Conservation (phyloP, 2,797 vertebrate genomes). For the Gymnothorax reevesii region DNA sequence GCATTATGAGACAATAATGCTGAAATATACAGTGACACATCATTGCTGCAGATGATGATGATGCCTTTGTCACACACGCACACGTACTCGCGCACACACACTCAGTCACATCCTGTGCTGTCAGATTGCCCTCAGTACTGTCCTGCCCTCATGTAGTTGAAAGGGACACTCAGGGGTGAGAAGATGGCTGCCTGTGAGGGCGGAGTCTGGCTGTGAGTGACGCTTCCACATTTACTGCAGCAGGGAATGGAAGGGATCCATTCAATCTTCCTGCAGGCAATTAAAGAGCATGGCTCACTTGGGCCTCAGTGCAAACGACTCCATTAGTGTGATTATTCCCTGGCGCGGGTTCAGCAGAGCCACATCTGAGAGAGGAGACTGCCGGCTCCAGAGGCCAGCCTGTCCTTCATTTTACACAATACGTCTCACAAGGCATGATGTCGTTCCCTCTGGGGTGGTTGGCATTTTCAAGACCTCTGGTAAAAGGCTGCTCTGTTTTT, state of each 20-base stretch:
- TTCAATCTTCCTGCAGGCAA: slow-evolving; percentile 72
- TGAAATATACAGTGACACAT: neutral
- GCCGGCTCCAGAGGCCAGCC: neutral
- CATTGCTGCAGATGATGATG: no score
- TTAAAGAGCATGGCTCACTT: slow-evolving; percentile 75
- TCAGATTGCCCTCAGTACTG: neutral
- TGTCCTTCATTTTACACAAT: neutral
- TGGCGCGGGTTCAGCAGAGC: slow-evolving; percentile 44
- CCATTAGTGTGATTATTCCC: slow-evolving; percentile 75
- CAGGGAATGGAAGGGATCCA: slow-evolving; percentile 47
- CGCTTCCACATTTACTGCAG: slow-evolving; percentile 68
- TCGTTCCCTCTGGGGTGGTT: no score
- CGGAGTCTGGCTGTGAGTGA: slow-evolving; percentile 27
- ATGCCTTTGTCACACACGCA: neutral
- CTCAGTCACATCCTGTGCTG: neutral
- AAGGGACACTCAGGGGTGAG: slow-evolving; percentile 8
- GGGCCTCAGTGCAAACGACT: slow-evolving; percentile 70
- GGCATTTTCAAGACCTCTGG: no score
- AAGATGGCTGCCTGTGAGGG: neutral
- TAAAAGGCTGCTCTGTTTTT: no score
- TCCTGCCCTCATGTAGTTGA: neutral
- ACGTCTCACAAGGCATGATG: no score
- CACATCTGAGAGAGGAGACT: neutral
- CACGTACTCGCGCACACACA: neutral
- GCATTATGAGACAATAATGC: neutral